Percentiles rank a stretch among this genome's conserved stretches.
Evolutionary conservation across 2,113 vertebrate species (phyloP).

Genomic region (Campylorhamphus procurvoides): DNA sequence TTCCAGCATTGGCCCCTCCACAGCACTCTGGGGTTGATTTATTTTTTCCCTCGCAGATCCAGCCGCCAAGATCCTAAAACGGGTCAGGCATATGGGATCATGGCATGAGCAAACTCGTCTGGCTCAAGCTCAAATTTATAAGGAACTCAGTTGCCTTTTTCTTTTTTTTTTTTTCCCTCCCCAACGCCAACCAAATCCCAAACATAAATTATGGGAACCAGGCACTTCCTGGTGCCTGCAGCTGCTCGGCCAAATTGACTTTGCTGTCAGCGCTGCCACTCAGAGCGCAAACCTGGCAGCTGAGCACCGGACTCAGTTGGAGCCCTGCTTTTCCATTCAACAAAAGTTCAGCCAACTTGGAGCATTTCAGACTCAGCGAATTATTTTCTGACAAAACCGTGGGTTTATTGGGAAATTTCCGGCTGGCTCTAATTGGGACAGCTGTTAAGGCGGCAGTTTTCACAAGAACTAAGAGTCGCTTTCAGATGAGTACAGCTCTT

Average conservation of each 20-base stretch:
- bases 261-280: background rate
- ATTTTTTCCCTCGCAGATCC: background rate
- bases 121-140: background rate
- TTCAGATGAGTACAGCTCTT: slow-evolving; percentile 43
- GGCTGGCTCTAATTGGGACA: slow-evolving; percentile 61
- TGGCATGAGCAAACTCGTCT: background rate
- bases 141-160: background rate
- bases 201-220: background rate
- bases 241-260: slow-evolving; percentile 53
- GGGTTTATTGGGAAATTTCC: slow-evolving; percentile 57
- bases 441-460: slow-evolving; percentile 47
- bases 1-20: background rate
- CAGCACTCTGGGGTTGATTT: background rate
- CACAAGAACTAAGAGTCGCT: background rate
- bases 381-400: slow-evolving; percentile 14
- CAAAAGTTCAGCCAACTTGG: slow-evolving; percentile 49
- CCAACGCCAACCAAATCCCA: background rate
- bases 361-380: slow-evolving; percentile 53
- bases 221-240: slow-evolving; percentile 33
- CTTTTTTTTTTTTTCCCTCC: background rate
- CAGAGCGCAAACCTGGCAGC: slow-evolving; percentile 31
- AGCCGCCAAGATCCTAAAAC: background rate
- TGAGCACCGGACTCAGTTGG: background rate
- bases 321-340: background rate
- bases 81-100: slow-evolving; percentile 42